Conservation (phyloP, 2,888 invertebrate genomes). For the Keiferia lycopersicella region DNA sequence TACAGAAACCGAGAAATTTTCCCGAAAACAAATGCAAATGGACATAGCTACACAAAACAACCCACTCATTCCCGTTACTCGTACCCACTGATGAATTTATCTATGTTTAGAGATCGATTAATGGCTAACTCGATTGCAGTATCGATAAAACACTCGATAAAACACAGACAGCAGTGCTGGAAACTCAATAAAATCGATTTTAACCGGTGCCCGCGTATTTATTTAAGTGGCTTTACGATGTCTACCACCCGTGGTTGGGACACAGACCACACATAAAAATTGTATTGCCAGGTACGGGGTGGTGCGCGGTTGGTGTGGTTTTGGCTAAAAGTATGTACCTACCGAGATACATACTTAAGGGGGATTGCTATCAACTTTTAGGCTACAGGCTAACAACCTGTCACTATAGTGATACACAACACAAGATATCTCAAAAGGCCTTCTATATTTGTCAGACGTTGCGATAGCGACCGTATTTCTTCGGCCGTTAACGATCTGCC, state of each 20-base stretch:
- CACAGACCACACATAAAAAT: slow-evolving; percentile 63
- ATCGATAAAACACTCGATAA: slow-evolving; percentile 69
- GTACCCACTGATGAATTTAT: slow-evolving; percentile 69
- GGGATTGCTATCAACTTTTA: no score
- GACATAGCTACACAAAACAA: slow-evolving; percentile 5
- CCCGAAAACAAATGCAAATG: background rate
- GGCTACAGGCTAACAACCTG: no score
- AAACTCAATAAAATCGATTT: slow-evolving; percentile 69
- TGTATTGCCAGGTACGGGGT: background rate
- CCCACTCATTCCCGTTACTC: slow-evolving; percentile 26
- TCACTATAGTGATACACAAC: no score
- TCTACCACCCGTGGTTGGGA: slow-evolving; percentile 51
- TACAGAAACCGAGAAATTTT: background rate
- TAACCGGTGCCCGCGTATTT: slow-evolving; percentile 64
- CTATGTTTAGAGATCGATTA: slow-evolving; percentile 68
- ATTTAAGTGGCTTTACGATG: slow-evolving; percentile 69
- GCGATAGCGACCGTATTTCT: no score
- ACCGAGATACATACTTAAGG: no score
- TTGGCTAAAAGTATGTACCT: no score
- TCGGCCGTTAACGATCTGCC: no score
- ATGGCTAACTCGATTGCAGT: slow-evolving; percentile 41
- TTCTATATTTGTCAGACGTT: no score
- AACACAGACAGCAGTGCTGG: slow-evolving; percentile 63
- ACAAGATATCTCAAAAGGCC: no score
- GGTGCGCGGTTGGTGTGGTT: background rate